Evolutionary conservation across 2,888 invertebrate genomes (phyloP), one percentile per base, ranked within the genome.

Genomic region (Auanema freiburgensis): DNA sequence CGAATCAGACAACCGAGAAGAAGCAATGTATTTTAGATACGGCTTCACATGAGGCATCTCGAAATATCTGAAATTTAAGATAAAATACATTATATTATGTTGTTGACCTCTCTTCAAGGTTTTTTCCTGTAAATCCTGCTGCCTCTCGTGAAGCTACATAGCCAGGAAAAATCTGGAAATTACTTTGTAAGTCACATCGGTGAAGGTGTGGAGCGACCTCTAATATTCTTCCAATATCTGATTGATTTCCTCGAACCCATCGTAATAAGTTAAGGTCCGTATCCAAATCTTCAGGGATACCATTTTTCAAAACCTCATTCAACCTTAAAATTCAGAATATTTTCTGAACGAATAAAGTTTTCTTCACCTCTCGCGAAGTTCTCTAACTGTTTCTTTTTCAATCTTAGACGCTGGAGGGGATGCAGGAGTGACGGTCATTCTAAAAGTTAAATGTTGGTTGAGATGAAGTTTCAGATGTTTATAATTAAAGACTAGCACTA

Each of bases 271-370:
- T 77, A 25, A 75, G 56, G 51, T 75, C 74, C 1, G 77, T 77
- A 60, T 77, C 67, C n/a, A 77, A 64, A 46, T 77, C 77, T 10
- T 62, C 56, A 23, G 77, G 77, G 41, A 77, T 71, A 41, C 76
- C 73, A n/a, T 55, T 52, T 2, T 60, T 63, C 14, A 73, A 53
- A 24, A 42, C 51, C 24, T 69, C 59, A 16, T 41, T n/a, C 4
- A 73, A 52, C 25, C 61, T 67, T 40, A n/a, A 67, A 59, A 8
- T 52, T 52, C 10, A 8, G 8, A 8, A 5, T 33, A 33, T 33
- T 33, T 33, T 5, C 8, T 8, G 8, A 33, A 8, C 8, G 8
- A 5, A 5, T 5, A 33, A 33, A 33, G 8, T 33, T 3, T 5
- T 33, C 8, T 33, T 33, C 3, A 33, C 33, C 8, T 33, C 8